A percentile compares a stretch with the other conserved stretches of the same genome.
phyloP scores from a whole-genome alignment of 2,797 vertebrate species.

The Leuciscus waleckii region DNA sequence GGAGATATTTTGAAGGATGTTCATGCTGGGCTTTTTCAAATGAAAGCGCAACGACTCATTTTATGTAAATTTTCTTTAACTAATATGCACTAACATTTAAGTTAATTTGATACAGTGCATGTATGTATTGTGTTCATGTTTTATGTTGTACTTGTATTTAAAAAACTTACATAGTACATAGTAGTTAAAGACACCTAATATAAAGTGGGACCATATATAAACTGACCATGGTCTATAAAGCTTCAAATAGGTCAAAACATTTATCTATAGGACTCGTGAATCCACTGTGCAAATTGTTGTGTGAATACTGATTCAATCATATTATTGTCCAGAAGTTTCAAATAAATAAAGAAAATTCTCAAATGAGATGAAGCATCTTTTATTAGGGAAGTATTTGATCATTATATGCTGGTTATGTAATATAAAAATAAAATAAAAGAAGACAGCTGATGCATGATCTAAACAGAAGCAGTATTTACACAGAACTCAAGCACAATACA shows the following conservation, averaged over 20 bases:
- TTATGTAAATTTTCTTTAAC: background rate
- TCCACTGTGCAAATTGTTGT: background rate
- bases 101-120: background rate
- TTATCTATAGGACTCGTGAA: background rate
- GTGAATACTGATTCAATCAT: background rate
- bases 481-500: too few species aligned
- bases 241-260: background rate
- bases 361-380: too few species aligned
- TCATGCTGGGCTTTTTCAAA: background rate
- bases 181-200: too few species aligned
- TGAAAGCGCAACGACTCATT: background rate
- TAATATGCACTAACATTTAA: background rate
- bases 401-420: too few species aligned
- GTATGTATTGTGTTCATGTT: background rate
- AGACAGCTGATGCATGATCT: too few species aligned
- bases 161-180: too few species aligned
- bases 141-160: background rate
- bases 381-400: too few species aligned
- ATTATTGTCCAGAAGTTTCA: too few species aligned
- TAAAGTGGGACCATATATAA: background rate
- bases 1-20: background rate
- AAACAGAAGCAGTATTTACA: too few species aligned
- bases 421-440: too few species aligned
- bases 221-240: background rate
- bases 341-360: too few species aligned